These are phyloP conservation scores for Climacteris rufus DNA, from an alignment of 2,113 vertebrate genomes.

Conservation along the genomic window DNA sequence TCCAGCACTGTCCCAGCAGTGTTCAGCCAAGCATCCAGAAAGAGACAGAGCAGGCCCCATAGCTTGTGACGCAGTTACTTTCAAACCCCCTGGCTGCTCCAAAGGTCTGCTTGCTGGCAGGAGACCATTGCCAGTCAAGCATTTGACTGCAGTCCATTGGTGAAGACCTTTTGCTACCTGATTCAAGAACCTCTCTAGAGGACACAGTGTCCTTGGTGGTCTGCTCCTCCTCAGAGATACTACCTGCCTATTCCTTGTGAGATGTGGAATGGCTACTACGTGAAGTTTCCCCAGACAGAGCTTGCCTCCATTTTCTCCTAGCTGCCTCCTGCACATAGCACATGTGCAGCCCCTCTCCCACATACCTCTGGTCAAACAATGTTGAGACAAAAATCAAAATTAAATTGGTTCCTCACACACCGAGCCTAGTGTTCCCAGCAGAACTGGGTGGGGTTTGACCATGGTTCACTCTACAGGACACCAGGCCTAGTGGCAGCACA, in stretches of 20 bases:
- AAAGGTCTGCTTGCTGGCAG: fast-evolving
- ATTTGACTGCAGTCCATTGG: neutral
- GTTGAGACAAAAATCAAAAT: neutral
- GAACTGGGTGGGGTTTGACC: no score
- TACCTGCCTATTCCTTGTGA: neutral
- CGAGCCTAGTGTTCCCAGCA: no score
- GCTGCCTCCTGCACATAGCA: neutral
- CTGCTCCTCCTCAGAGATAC: no score
- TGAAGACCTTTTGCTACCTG: neutral
- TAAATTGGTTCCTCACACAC: neutral
- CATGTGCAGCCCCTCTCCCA: neutral
- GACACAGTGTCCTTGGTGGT: no score
- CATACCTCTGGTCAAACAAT: neutral
- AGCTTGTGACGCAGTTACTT: no score
- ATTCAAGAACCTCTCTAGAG: no score
- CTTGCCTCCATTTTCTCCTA: neutral
- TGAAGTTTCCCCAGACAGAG: fast-evolving
- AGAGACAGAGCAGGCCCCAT: no score
- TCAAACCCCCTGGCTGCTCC: neutral
- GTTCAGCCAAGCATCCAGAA: no score
- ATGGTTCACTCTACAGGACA: neutral
- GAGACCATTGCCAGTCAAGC: no score
- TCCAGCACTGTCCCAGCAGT: fast-evolving
- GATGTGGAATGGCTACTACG: fast-evolving
- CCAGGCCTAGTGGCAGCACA: no score